Percentiles rank a stretch among this genome's conserved stretches.
Conservation (phyloP, 2,888 invertebrate species). For the Parnassius glacialis region DNA sequence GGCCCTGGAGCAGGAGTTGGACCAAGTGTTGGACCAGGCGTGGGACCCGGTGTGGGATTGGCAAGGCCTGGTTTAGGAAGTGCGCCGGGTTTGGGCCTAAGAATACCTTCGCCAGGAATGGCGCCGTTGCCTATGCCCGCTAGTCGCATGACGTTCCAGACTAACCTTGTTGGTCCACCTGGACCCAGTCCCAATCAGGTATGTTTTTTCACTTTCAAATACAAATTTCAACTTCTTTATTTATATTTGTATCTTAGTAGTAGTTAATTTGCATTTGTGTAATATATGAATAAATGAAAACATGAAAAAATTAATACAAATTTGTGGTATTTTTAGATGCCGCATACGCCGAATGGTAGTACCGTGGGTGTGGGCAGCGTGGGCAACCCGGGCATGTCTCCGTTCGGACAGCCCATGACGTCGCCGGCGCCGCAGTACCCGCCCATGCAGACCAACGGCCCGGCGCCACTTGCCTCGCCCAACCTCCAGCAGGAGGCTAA, state of each 20-base stretch:
- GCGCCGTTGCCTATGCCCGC: constrained; percentile 55
- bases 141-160: constrained; percentile 75
- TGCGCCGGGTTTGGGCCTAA: constrained; percentile 68
- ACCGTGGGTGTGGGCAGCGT: constrained; percentile 71
- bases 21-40: constrained; percentile 38
- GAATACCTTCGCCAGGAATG: constrained; percentile 86
- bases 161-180: constrained; percentile 86
- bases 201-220: constrained; percentile 8
- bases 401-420: constrained; percentile 84
- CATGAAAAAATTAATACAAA: constrained; percentile 36
- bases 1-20: constrained; percentile 44
- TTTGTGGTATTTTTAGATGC: constrained; percentile 48
- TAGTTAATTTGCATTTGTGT: too few relatives aligned
- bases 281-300: too few relatives aligned
- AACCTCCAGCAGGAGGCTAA: constrained; percentile 82
- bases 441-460: constrained; percentile 82
- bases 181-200: constrained; percentile 88
- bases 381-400: constrained; percentile 85
- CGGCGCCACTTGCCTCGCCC: constrained; percentile 76
- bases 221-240: too few relatives aligned
- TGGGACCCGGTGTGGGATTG: constrained; percentile 36
- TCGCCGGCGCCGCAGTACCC: constrained; percentile 81
- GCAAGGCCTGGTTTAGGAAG: constrained; percentile 43
- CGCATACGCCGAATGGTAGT: constrained; percentile 77
- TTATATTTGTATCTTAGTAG: too few relatives aligned